Conservation (phyloP, 2,888 invertebrate genomes). For the Rapana venosa region DNA sequence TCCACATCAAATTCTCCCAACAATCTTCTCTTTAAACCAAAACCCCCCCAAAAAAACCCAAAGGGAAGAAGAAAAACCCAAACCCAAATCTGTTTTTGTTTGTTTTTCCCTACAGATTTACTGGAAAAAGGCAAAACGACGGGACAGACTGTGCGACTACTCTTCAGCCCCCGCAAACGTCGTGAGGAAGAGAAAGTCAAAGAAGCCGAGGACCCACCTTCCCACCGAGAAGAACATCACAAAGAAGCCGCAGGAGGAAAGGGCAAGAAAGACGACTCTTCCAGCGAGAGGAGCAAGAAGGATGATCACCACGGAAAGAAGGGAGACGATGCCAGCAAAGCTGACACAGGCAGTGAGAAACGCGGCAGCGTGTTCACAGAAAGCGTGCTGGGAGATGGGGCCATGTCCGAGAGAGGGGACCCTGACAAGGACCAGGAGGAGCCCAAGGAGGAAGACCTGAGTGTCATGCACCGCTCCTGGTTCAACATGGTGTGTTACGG, state of each 20-base stretch:
- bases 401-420: conserved; percentile 17
- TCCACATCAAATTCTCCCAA: too few relatives aligned
- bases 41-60: too few relatives aligned
- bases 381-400: neutral
- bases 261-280: neutral
- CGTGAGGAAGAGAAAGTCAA: conserved; percentile 58
- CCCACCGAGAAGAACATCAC: conserved; percentile 29
- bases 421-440: conserved; percentile 51
- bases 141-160: conserved; percentile 68
- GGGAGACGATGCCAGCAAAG: conserved; percentile 32
- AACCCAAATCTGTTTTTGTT: neutral
- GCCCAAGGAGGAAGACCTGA: conserved; percentile 49
- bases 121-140: conserved; percentile 72
- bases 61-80: too few relatives aligned
- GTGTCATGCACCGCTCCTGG: conserved; percentile 62
- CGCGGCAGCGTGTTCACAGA: conserved; percentile 26
- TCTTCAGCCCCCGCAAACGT: conserved; percentile 63
- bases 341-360: neutral
- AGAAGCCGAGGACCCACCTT: conserved; percentile 51
- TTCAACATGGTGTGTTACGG: conserved; percentile 78
- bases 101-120: conserved; percentile 62
- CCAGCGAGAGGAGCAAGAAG: conserved; percentile 53
- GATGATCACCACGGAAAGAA: conserved; percentile 27
- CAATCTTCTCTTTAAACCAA: too few relatives aligned
- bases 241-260: neutral